Evolutionary conservation across 1,140 invertebrate species (phyloP).

Genomic region (Drosophila oshimai): DNA sequence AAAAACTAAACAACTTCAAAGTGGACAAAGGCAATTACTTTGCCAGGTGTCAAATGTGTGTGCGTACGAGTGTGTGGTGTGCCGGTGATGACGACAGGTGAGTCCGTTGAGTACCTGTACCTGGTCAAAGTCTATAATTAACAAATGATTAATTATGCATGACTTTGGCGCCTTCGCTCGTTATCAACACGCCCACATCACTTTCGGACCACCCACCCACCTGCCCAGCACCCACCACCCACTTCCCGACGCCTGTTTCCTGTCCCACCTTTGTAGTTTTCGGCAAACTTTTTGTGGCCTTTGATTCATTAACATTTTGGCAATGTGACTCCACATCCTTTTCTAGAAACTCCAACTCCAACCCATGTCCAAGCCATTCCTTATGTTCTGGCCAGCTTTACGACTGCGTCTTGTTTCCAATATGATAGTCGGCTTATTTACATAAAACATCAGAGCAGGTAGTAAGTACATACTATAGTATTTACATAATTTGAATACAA

Average conservation of each 20-base stretch:
- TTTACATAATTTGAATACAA: conserved; percentile 74
- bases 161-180: conserved; percentile 64
- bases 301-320: conserved; percentile 77
- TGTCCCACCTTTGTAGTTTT: conserved; percentile 55
- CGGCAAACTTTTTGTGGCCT: conserved; percentile 61
- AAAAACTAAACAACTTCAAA: conserved; percentile 72
- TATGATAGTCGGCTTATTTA: conserved; percentile 69
- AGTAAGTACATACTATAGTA: too few relatives aligned
- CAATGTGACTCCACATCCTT: conserved; percentile 27
- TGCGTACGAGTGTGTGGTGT: conserved; percentile 27
- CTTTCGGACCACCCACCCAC: background rate
- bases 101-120: conserved; percentile 30
- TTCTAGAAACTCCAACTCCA: conserved; percentile 6
- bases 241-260: conserved; percentile 20
- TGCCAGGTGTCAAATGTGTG: conserved; percentile 70
- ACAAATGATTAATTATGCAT: conserved; percentile 81
- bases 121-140: conserved; percentile 72
- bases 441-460: conserved; percentile 72
- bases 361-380: background rate
- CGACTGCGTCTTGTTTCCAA: conserved; percentile 57
- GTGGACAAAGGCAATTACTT: conserved; percentile 78
- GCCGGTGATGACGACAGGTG: conserved; percentile 38
- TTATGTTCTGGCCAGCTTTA: conserved; percentile 35
- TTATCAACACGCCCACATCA: conserved; percentile 69
- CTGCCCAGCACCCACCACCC: background rate